phyloP scores from a whole-genome alignment of 2,113 vertebrate genomes.

The Nannobrachium achirus region DNA sequence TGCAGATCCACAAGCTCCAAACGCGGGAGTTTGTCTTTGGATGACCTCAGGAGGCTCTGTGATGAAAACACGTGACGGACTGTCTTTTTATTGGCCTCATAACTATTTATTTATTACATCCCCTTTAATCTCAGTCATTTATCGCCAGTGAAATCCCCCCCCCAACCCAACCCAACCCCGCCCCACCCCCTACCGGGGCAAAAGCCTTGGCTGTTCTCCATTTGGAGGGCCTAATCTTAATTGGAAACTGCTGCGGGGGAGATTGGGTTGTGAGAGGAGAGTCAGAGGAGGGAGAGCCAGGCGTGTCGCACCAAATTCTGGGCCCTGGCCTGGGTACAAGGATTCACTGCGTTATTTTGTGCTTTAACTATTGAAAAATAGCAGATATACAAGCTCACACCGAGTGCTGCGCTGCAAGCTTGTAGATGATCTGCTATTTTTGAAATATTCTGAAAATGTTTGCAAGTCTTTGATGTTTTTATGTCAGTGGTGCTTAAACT shows the following conservation, averaged over 20 bases:
- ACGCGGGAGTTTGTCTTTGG: conserved; percentile 4
- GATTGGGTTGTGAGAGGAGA: conserved; percentile 1
- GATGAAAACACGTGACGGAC: conserved; percentile 39
- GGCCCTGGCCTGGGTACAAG: too few relatives aligned
- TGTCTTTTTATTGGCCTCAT: conserved; percentile 52
- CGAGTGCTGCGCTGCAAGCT: too few relatives aligned
- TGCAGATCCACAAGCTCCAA: too few relatives aligned
- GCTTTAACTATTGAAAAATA: too few relatives aligned
- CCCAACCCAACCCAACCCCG: neutral
- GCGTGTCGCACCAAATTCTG: too few relatives aligned
- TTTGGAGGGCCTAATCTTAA: conserved; percentile 52
- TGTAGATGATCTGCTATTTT: too few relatives aligned
- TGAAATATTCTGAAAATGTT: too few relatives aligned
- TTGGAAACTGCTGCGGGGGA: conserved; percentile 60
- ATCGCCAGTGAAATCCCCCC: conserved; percentile 40
- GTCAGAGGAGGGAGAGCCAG: neutral
- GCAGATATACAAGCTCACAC: too few relatives aligned
- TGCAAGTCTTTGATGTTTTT: too few relatives aligned
- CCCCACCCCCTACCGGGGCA: neutral
- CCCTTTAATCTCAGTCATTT: conserved; percentile 55
- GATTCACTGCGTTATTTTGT: too few relatives aligned
- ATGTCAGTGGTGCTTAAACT: too few relatives aligned
- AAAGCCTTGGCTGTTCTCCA: conserved; percentile 42
- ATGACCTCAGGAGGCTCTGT: conserved; percentile 19
- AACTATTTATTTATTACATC: conserved; percentile 56